phyloP scores from a whole-genome alignment of 2,797 vertebrate species.

The Lemur catta region DNA sequence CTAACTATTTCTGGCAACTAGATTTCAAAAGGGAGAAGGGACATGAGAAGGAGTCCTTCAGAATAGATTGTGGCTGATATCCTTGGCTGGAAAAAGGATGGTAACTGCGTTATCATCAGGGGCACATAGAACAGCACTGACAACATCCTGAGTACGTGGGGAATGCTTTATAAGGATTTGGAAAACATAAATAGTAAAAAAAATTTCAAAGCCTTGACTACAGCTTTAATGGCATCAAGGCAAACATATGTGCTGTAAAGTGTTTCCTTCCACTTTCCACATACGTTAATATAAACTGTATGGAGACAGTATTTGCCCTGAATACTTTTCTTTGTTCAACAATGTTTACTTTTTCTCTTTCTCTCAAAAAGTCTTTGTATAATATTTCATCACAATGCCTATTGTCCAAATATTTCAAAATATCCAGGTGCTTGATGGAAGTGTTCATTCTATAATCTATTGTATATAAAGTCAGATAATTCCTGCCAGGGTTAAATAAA shows the following conservation, averaged over 20 bases:
- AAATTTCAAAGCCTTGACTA: background rate
- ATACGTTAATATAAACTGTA: background rate
- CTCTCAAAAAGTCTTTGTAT: background rate
- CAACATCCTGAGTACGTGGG: background rate
- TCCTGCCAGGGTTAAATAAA: background rate
- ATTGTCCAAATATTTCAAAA: slow-evolving; percentile 7
- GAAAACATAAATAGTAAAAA: background rate
- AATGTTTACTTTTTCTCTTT: background rate
- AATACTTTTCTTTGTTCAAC: background rate
- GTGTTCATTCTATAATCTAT: slow-evolving; percentile 5
- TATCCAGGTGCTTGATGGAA: background rate
- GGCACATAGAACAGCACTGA: background rate
- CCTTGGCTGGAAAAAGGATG: background rate
- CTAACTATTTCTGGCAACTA: slow-evolving; percentile 50
- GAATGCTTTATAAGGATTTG: background rate
- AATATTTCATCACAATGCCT: background rate
- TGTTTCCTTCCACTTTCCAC: background rate
- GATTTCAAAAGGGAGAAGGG: slow-evolving; percentile 53
- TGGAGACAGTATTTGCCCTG: background rate
- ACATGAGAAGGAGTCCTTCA: slow-evolving; percentile 36
- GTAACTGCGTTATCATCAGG: background rate
- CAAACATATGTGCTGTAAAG: background rate
- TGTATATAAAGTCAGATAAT: background rate
- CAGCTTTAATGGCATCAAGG: background rate
- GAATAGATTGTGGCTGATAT: slow-evolving; percentile 39